Evolutionary conservation across 2,797 vertebrate species (phyloP).

Genomic region (Denticeps clupeoides): DNA sequence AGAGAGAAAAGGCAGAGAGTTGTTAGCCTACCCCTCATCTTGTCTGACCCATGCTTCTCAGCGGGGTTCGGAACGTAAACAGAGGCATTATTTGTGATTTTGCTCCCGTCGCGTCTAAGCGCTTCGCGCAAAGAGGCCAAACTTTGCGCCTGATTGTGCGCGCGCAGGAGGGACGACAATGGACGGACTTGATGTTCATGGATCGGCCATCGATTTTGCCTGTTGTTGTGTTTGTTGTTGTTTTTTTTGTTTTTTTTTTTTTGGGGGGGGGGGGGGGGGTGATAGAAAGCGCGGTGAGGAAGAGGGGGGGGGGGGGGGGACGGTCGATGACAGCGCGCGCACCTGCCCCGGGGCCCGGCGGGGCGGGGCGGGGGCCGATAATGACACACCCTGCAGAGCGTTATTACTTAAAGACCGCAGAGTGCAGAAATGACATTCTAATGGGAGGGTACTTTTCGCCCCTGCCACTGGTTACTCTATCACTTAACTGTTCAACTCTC

Average conservation of each 20-base stretch:
- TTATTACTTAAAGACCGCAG: conserved; percentile 38
- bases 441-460: conserved; percentile 29
- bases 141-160: conserved; percentile 28
- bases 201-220: conserved; percentile 31
- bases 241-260: conserved; percentile 16
- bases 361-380: conserved; percentile 23
- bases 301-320: not conserved
- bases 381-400: conserved; percentile 34
- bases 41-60: conserved; percentile 28
- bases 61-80: conserved; percentile 25
- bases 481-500: conserved; percentile 18
- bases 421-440: conserved; percentile 33
- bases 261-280: conserved; percentile 5
- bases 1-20: not conserved
- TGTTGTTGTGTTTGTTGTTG: conserved; percentile 13
- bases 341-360: conserved; percentile 14
- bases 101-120: conserved; percentile 18
- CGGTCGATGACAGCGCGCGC: no score
- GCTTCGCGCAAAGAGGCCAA: conserved; percentile 23
- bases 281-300: no score
- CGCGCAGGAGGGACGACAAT: conserved; percentile 22
- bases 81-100: conserved; percentile 28
- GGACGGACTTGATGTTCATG: conserved; percentile 30
- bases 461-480: conserved; percentile 14
- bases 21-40: conserved; percentile 19